These are phyloP conservation scores for Ephydatia muelleri DNA, from an alignment of 37 sponge, comb jelly and placozoan species.

Conservation along the genomic window DNA sequence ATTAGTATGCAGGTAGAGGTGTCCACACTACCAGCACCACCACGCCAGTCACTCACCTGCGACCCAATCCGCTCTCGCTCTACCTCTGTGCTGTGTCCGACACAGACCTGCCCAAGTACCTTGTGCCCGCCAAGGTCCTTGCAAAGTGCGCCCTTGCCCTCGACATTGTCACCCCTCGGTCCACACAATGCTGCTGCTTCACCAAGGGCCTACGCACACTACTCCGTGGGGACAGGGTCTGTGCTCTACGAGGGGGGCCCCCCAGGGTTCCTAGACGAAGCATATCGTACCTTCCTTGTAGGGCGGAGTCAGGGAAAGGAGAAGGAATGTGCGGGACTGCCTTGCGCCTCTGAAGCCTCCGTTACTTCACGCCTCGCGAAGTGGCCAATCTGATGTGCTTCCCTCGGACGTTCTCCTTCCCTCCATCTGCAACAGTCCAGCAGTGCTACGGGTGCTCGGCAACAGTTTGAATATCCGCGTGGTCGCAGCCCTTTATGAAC, in stretches of 20 bases:
- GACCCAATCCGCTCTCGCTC: not conserved
- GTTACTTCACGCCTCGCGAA: slow-evolving; percentile 93
- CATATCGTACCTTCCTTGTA: slow-evolving; percentile 23
- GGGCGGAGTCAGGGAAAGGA: not conserved
- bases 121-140: slow-evolving; percentile 51
- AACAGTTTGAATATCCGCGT: slow-evolving; percentile 93
- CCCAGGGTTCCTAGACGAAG: slow-evolving; percentile 12
- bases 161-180: slow-evolving; percentile 75
- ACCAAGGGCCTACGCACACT: slow-evolving; percentile 88
- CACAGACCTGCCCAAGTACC: slow-evolving; percentile 10
- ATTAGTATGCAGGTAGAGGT: no score
- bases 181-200: slow-evolving; percentile 84
- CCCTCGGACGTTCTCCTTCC: slow-evolving; percentile 74
- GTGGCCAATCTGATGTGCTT: slow-evolving; percentile 89
- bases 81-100: slow-evolving; percentile 22
- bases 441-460: slow-evolving; percentile 88
- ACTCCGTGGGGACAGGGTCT: slow-evolving; percentile 93
- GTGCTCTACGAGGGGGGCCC: slow-evolving; percentile 65
- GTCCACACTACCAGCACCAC: no score
- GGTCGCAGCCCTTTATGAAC: slow-evolving; percentile 58
- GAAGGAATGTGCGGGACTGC: slow-evolving; percentile 11
- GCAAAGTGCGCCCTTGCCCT: slow-evolving; percentile 60
- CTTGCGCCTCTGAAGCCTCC: slow-evolving; percentile 62
- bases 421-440: slow-evolving; percentile 36
- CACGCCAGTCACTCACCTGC: no score